Base-by-base conservation (phyloP, 2,888 invertebrate species). In the Mythimna pallens region DNA sequence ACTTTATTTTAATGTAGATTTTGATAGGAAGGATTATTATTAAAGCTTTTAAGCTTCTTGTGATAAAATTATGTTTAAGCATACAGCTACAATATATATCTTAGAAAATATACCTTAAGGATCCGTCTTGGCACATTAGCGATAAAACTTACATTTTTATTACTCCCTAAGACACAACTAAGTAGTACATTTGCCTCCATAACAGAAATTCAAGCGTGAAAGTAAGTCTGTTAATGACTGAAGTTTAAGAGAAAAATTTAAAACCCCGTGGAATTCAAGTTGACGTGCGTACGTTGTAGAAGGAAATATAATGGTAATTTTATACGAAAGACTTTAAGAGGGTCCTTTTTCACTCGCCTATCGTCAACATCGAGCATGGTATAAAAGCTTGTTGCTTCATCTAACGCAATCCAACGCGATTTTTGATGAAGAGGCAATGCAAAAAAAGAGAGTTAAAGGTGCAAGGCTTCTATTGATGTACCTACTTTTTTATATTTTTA, bases 111-210 rank as follows among this genome's bases (percentile, higher is more conserved):
- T 40, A 58, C 30, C 55, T 36, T 9, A 59, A 47, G 22, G 58
- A 34, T 43, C 55, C 30, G 57, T 22, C 40, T 63, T 55, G 40
- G 47, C 58, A 78, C 30, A 72, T 50, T 78, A 55, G 57, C 47
- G 22, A 40, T 50, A 40, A 30, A 83, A 67, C 54, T 61, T 50
- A 55, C 58, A 43, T 65, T 80, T 73, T 80, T 65, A 80, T 73
- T 73, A 58, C 81, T 80, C 84, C 84, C 84, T 40, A 40, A 74
- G 81, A 83, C 22, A 55, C 36, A 50, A 69, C 65, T 80, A 50
- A 59, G 55, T 50, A 62, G 34, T 62, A 80, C 52, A 5, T 64
- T 80, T 69, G 34, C 62, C 65, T 40, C n/a, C 55, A 64, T 59
- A 57, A 80, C 71, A 67, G 25, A 83, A 61, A 50, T 63, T 47